Base-by-base conservation (phyloP, 2,888 invertebrate species). In the Ecliptopera silaceata region DNA sequence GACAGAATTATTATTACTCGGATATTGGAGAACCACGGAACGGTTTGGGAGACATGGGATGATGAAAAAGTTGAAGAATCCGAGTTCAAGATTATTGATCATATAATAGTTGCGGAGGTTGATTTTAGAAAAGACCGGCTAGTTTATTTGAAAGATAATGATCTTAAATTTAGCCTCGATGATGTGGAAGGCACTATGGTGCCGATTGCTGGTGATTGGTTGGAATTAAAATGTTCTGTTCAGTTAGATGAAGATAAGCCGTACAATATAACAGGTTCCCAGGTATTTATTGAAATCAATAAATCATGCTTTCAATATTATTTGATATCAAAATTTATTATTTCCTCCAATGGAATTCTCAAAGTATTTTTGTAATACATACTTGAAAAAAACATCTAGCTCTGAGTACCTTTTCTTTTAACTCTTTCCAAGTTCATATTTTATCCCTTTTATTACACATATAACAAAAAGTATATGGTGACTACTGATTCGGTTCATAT, bases 181-280 rank as follows among this genome's bases (percentile, higher is more conserved):
- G 79, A 90, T 44, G 91, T 95, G 0, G 82, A 88, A 63, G 92
- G 93, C 2, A 92, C 92, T 47, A 95, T 96, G 77, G 78, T 95
- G 36, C 96, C 96, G 1, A 80, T 93, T 13, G 84, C 92, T 61
- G 96, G 96, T 1, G 96, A 96, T 77, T 94, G 94, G 91, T 71
- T 96, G 15, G 92, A 93, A 74, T 71, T 96, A 34, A 92, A 92
- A 57, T 94, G 94, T 46, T 89, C 92, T 62, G 92, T 95, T 10
- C 93, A 94, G 73, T 80, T 93, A 47, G 91, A 56, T 56, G 59
- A 63, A 20, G 58, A 58, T n/a, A 59, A 54, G 26, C 48, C 55
- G 8, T 46, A 43, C 18, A 46, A 57, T 59, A 32, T 61, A 31
- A 36, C 38, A 17, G 59, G 59, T 38, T 44, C 50, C 15, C 54